Evolutionary conservation across 2,797 vertebrate genomes (phyloP), one percentile per base, ranked within the genome.

Genomic region (Darevskia mixta): DNA sequence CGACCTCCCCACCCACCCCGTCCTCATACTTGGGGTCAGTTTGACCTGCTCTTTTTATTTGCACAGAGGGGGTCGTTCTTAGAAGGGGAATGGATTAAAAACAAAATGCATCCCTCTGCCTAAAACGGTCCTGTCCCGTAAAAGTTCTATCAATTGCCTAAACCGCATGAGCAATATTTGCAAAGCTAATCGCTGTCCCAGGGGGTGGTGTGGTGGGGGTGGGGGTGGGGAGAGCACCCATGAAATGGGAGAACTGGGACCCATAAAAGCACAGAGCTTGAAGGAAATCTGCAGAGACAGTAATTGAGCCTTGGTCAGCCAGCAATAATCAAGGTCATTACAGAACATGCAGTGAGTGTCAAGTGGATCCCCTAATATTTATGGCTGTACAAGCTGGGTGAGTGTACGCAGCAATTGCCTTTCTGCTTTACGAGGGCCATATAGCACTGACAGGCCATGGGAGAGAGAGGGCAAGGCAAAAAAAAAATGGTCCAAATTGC

Each of bases 301-400:
- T 82, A n/a, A 72, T 27, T 69, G 84, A 84, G 85, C 75, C 80
- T 71, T 17, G 17, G 45, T 89, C 87, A 79, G 91, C 83, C 25
- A 8, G 77, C 43, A 38, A 29, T 81, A 83, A 89, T 71, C 91
- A 87, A 94, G 93, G 93, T 86, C 92, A 93, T 87, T 43, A 82
- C 32, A 81, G 86, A 88, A 90, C 85, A 86, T 82, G 91, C 89
- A 86, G 69, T 79, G 84, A 58, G 77, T 90, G 88, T 86, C 88
- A 81, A 91, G 92, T 73, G 29, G 64, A 87, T 86, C 86, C 85
- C 25, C 0, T 85, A 85, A 35, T 87, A 81, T 92, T 90, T 92
- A 91, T 81, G 86, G 86, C 79, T 72, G 83, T 43, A 75, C 81
- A 58, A 85, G 78, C 80, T 58, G 83, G 73, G 78, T 49, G 76